A percentile compares a stretch with the other conserved stretches of the same genome.
Conservation (phyloP, 2,888 invertebrate species). For the Ennomos erosarius region DNA sequence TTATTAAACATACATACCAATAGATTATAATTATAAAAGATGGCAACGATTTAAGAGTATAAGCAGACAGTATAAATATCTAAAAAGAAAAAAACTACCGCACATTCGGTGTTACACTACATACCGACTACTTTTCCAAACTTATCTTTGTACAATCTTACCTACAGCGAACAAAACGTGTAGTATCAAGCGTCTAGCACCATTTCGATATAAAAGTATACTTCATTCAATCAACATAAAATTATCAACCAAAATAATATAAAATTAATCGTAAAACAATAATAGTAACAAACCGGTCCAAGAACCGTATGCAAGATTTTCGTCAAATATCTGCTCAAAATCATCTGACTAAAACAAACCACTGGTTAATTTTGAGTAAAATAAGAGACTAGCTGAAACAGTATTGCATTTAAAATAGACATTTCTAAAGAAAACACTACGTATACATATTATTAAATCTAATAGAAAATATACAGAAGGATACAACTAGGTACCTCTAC, state of each 20-base stretch:
- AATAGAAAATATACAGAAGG: conserved; percentile 63
- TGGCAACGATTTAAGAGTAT: conserved; percentile 68
- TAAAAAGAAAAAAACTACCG: conserved; percentile 40
- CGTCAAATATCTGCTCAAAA: conserved; percentile 45
- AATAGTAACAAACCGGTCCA: conserved; percentile 66
- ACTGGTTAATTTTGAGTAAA: conserved; percentile 74
- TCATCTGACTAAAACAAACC: conserved; percentile 56
- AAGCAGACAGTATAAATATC: conserved; percentile 51
- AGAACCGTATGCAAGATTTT: conserved; percentile 47
- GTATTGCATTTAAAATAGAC: conserved; percentile 74
- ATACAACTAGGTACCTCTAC: conserved; percentile 62
- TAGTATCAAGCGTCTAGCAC: conserved; percentile 80
- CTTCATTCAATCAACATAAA: conserved; percentile 75
- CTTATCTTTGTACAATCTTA: conserved; percentile 63
- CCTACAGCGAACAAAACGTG: conserved; percentile 72
- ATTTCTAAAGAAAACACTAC: conserved; percentile 64
- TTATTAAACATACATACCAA: conserved; percentile 52
- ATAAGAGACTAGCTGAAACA: conserved; percentile 72
- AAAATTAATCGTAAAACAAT: conserved; percentile 60
- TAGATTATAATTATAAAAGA: conserved; percentile 53
- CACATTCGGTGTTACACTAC: conserved; percentile 39
- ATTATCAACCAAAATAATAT: conserved; percentile 76
- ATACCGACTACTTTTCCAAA: conserved; percentile 16
- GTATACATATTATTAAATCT: conserved; percentile 63
- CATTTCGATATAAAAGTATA: conserved; percentile 81